Percentiles rank a stretch among this genome's conserved stretches.
phyloP scores from a whole-genome alignment of 2,113 vertebrate species.

The Oophaga pumilio region DNA sequence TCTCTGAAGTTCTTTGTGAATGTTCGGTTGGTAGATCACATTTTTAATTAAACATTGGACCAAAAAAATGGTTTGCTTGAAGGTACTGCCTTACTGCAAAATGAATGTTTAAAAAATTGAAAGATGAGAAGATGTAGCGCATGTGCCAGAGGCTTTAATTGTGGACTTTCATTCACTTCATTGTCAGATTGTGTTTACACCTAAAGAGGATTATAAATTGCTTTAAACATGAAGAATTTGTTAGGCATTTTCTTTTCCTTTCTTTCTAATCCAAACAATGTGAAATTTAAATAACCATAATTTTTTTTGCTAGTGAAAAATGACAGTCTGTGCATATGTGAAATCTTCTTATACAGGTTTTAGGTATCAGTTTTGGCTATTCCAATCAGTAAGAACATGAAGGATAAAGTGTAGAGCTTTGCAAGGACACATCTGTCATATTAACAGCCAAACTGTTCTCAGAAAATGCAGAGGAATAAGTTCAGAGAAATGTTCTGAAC shows the following conservation, averaged over 20 bases:
- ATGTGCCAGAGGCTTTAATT: slow-evolving; percentile 60
- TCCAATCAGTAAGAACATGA: slow-evolving; percentile 42
- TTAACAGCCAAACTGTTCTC: slow-evolving; percentile 46
- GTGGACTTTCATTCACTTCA: slow-evolving; percentile 63
- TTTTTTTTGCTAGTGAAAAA: background rate
- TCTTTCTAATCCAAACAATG: slow-evolving; percentile 19
- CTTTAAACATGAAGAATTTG: slow-evolving; percentile 5
- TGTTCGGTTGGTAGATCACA: slow-evolving; percentile 58
- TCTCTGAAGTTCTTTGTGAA: slow-evolving; percentile 58
- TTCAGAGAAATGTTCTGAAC: slow-evolving; percentile 45
- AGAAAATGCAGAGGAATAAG: slow-evolving; percentile 47
- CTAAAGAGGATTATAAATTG: slow-evolving; percentile 50
- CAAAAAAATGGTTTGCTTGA: slow-evolving; percentile 59
- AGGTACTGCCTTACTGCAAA: slow-evolving; percentile 47
- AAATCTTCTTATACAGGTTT: slow-evolving; percentile 47
- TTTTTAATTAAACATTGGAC: slow-evolving; percentile 63
- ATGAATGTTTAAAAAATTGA: slow-evolving; percentile 26
- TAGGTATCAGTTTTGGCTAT: slow-evolving; percentile 21
- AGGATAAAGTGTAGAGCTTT: slow-evolving; percentile 50
- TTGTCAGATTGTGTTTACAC: slow-evolving; percentile 68
- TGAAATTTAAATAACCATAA: slow-evolving; percentile 35
- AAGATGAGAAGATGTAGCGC: slow-evolving; percentile 62
- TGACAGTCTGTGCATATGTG: slow-evolving; percentile 24
- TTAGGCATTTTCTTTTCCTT: background rate
- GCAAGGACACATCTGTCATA: slow-evolving; percentile 51